Base-by-base conservation (phyloP, 2,888 invertebrate species). In the Ceramica pisi region DNA sequence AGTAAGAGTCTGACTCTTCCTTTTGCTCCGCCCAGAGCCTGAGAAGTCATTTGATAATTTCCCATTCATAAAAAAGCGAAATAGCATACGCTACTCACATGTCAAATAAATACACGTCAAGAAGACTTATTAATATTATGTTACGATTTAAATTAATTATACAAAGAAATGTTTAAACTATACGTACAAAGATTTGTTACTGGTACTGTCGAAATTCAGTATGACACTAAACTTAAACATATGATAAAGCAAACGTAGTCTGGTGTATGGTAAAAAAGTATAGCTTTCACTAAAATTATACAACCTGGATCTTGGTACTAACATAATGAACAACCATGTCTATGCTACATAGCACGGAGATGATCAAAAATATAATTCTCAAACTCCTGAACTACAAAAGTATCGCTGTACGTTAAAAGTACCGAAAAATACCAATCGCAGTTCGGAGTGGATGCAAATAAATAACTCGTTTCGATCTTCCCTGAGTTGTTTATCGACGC, bases 401-500 rank as follows among this genome's bases (percentile, higher is more conserved):
- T 38, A 48, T 55, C 14, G 8, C 23, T n/a, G 35, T 48, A 60
- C 66, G 69, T 66, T 74, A 80, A 68, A 68, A 80, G 53, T 67
- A 80, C 41, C 67, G 23, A 59, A 83, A 64, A 78, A 81, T 74
- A 82, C 65, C 75, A 61, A 70, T 53, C 68, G 55, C 56, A 56
- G 81, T 64, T 64, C 55, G 61, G 65, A 66, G 48, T 83, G 73
- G 67, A 83, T 81, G 74, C 78, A 81, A 81, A 84, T 85, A 84
- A 84, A 84, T 85, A 83, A 85, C 84, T 72, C 72, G 78, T 71
- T 67, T 63, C 75, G 77, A 62, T 75, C 77, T 82, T 67, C 78
- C 62, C 70, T 67, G 77, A 85, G 81, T 84, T 83, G 84, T 84
- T 84, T 84, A 84, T 84, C 55, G 84, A 67, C 64, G 73, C 75